These are phyloP conservation scores for Ephydatia muelleri DNA, from an alignment of 37 sponge, comb jelly and placozoan species.

Conservation along the genomic window DNA sequence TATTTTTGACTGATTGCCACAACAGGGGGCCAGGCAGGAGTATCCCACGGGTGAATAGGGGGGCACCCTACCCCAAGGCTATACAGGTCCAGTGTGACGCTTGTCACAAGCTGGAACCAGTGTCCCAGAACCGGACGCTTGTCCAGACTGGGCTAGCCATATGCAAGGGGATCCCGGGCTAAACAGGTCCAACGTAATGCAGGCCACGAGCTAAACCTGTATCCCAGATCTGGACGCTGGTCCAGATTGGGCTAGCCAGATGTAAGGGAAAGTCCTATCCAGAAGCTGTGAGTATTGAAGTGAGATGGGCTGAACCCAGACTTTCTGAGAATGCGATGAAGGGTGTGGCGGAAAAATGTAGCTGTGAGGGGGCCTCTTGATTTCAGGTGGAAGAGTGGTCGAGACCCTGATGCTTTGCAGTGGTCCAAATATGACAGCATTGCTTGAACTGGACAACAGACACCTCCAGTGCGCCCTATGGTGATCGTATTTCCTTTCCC, in stretches of 20 bases:
- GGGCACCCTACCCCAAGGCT: not conserved
- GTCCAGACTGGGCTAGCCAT: no score
- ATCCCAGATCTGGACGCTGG: not conserved
- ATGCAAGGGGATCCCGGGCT: no score
- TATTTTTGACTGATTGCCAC: not conserved
- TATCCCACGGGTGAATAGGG: not conserved
- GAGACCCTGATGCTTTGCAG: not conserved
- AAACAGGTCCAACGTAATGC: no score
- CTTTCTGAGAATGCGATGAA: not conserved
- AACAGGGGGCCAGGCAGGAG: not conserved
- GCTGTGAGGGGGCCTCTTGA: slow-evolving; percentile 12
- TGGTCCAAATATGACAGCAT: slow-evolving; percentile 1
- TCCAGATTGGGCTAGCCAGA: not conserved
- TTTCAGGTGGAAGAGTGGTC: slow-evolving; percentile 16
- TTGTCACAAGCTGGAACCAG: not conserved
- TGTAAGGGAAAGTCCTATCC: not conserved
- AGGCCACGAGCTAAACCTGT: not conserved
- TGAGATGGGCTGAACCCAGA: not conserved
- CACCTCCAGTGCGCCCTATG: not conserved
- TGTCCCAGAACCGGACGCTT: no score
- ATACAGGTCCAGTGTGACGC: not conserved
- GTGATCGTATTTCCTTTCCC: slow-evolving; percentile 7
- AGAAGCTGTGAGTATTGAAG: not conserved
- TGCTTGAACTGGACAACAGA: slow-evolving; percentile 1
- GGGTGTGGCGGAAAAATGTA: not conserved